Conservation (phyloP, 2,113 vertebrate species). For the Tapirus terrestris region DNA sequence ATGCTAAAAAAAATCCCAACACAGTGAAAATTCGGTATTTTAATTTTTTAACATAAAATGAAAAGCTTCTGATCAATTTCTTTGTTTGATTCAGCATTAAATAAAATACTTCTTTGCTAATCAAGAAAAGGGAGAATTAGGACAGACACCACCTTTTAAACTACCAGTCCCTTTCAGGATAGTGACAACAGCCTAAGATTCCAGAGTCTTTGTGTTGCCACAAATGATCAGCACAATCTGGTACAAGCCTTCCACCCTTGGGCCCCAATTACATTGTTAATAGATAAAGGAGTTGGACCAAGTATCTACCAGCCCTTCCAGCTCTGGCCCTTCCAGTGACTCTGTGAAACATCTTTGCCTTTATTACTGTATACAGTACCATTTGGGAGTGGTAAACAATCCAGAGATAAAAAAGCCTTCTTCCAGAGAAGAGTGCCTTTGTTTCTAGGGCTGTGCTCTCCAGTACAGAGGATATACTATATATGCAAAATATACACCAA, state of each 20-base stretch:
- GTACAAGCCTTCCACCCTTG: background rate
- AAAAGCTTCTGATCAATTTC: slow-evolving; percentile 10
- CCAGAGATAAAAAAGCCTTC: no score
- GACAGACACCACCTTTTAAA: slow-evolving; percentile 41
- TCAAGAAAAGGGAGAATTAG: slow-evolving; percentile 53
- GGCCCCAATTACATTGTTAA: background rate
- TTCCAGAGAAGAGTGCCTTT: background rate
- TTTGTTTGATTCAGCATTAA: slow-evolving; percentile 17
- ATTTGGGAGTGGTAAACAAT: background rate
- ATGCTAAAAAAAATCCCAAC: background rate
- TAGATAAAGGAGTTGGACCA: background rate
- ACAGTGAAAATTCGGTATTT: slow-evolving; percentile 18
- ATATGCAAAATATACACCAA: background rate
- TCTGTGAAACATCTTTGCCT: background rate
- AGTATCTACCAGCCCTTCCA: background rate
- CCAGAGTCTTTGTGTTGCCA: slow-evolving; percentile 16
- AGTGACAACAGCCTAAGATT: background rate
- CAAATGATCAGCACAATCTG: background rate
- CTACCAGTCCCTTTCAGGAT: background rate
- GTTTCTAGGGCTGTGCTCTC: background rate
- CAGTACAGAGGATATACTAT: background rate
- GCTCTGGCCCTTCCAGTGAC: background rate
- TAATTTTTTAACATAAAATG: slow-evolving; percentile 5
- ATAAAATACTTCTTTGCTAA: slow-evolving; percentile 31
- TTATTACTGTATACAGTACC: background rate